Evolutionary conservation across 35 echinoderm and acorn worm genomes (phyloP), one percentile per base, ranked within the genome.

Genomic region (Anneissia japonica): DNA sequence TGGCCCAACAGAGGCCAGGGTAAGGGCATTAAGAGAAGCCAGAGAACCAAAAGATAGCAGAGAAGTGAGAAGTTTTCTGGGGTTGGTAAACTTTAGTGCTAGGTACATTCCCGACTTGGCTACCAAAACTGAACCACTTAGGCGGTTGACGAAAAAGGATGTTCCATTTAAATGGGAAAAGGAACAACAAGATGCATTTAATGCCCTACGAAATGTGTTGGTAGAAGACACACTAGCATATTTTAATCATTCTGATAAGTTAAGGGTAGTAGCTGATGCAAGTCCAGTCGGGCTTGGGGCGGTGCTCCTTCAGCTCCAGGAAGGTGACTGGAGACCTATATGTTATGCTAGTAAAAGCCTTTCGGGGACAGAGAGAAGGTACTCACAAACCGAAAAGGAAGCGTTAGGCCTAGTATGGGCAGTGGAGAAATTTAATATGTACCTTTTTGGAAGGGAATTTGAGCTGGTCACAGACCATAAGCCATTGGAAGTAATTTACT

Each of bases 71-170:
- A 89, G 74, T 29, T 93, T 93, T 76, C 33, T 93, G 37, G 87
- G 91, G 1, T 72, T 93, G 33, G 87, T 93, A 34, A 16, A 86
- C 30, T 90, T 85, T 75, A 77, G 86, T 51, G 45, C 76, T 34
- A 85, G 46, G 46, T 90, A 89, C 75, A 86, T 93, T 41, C 83
- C 87, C 40, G 46, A 93, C 38, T 93, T 89, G 31, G 91, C 91
- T 32, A 89, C 87, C 26, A 74, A 77, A 46, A 40, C 81, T 38
- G 86, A 93, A 35, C 91, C 86, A 32, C 72, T 93, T 9, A 88
- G 86, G 30, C 77, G 79, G 38, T 38, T 82, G 23, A 93, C 91
- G 34, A 79, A 83, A 35, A 86, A 93, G 34, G 77, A 72, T 31
- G 77, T 40, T 39, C 40, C 74, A 29, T 93, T 85, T 73, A 19